Evolutionary conservation across 2,888 invertebrate species (phyloP), one percentile per base, ranked within the genome.

Genomic region (Protophormia terraenovae): DNA sequence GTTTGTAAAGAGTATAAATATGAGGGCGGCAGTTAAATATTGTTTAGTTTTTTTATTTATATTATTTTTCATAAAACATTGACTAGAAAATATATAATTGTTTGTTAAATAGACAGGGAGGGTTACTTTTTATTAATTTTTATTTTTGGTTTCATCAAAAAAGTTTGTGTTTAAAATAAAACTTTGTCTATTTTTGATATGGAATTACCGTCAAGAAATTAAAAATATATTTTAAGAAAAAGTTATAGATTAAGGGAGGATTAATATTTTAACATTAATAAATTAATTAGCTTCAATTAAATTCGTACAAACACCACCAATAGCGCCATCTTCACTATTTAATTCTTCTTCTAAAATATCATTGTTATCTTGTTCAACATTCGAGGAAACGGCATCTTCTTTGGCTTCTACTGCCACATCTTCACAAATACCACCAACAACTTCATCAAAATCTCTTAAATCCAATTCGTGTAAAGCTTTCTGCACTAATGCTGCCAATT

Each of bases 401-500:
- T 66, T 78, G 12, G 77, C 83, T 38, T 85, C 85, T 24, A 82
- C 27, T 12, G 81, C 71, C 35, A 85, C 77, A 76, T 83, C 79
- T 55, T 82, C 84, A 47, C 83, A 80, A 19, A 71, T 77, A 16
- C 84, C 83, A 32, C 79, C 88, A 16, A 91, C 88, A 80, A 90
- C 88, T 38, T 91, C 90, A 84, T 92, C 92, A 62, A 91, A 91
- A 72, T 93, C 92, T 19, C 92, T 90, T 89, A 91, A 88, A 83
- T 93, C 93, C 53, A 92, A 87, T 83, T 93, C 93, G 81, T 93
- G 91, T 79, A 94, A 89, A 2, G 94, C 93, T 91, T 95, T 94
- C 87, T 94, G 94, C 0, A 95, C 95, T 75, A 95, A 91, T 71
- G 94, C 93, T 82, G 95, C 94, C 76, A 95, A 91, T 88, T 95